Evolutionary conservation across 2,888 invertebrate species (phyloP), one percentile per base, ranked within the genome.

Genomic region (Tortricodes alternella): DNA sequence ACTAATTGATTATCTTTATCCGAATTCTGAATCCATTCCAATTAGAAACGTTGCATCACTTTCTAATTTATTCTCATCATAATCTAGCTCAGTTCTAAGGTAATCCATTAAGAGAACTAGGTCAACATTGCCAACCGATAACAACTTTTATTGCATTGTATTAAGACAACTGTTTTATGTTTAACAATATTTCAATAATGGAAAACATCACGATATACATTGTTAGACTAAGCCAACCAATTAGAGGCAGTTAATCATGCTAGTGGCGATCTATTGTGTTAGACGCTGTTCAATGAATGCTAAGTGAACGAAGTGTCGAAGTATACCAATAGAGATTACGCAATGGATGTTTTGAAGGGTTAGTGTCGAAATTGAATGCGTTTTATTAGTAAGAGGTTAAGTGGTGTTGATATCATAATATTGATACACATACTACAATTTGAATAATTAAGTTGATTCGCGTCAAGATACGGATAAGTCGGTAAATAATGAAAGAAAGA

Each of bases 291-390:
- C 78, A 73, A 63, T 72, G 85, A 72, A 81, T 83, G 79, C 74
- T 80, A 80, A 84, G 73, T 77, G 71, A 67, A 62, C 58, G 70
- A 63, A 61, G 68, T 71, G 67, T 63, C 73, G 71, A 72, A 67
- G 70, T 66, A 58, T 51, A 57, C 60, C 56, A 48, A 67, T 62
- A 46, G 44, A 6, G 1, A 58, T 83, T 78, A 64, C 76, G 76
- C 75, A 81, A 82, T 74, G 70, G 27, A 73, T 57, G 59, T 63
- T 66, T 67, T 64, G 62, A 63, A 65, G 61, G 63, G 65, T 65
- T 65, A 41, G 55, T 60, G 63, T 49, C 61, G 63, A 55, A 44
- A 16, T 61, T 37, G 9, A 27, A 18, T 3, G 21, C 15, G 32
- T 21, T 9, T 21, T 34, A 46, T 34, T 13, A 6, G 8, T 48